Evolutionary conservation across 2,888 invertebrate species (phyloP).

Genomic region (Actias luna): DNA sequence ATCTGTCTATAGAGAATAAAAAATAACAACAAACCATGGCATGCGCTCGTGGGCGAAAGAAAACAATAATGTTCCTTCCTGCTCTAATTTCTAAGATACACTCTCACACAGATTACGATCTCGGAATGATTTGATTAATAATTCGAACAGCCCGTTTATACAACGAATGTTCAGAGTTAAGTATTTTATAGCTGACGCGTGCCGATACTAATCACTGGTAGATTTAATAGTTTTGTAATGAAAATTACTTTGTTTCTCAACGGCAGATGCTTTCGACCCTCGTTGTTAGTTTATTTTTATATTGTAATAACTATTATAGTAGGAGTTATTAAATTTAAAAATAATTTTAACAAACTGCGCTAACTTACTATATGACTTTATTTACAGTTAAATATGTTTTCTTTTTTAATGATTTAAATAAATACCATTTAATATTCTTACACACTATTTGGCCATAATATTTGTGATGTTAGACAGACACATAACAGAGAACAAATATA

Average conservation of each 20-base stretch:
- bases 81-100: constrained; percentile 78
- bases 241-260: constrained; percentile 51
- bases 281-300: constrained; percentile 12
- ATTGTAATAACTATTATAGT: background rate
- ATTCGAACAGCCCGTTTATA: constrained; percentile 71
- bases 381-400: too few relatives aligned
- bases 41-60: constrained; percentile 75
- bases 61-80: constrained; percentile 75
- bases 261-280: constrained; percentile 20
- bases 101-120: constrained; percentile 61
- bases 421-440: too few relatives aligned
- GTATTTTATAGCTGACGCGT: constrained; percentile 77
- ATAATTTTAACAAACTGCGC: background rate
- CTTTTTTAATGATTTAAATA: too few relatives aligned
- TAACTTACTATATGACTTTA: background rate
- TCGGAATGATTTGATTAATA: constrained; percentile 78
- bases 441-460: too few relatives aligned
- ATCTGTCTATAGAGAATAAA: constrained; percentile 61
- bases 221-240: constrained; percentile 74
- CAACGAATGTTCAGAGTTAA: constrained; percentile 68
- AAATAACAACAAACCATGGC: constrained; percentile 63
- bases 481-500: too few relatives aligned
- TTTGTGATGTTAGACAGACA: too few relatives aligned
- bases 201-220: constrained; percentile 73
- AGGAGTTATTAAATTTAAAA: background rate